Base-by-base conservation (phyloP, 2,888 invertebrate genomes). In the Protonemura montana region DNA sequence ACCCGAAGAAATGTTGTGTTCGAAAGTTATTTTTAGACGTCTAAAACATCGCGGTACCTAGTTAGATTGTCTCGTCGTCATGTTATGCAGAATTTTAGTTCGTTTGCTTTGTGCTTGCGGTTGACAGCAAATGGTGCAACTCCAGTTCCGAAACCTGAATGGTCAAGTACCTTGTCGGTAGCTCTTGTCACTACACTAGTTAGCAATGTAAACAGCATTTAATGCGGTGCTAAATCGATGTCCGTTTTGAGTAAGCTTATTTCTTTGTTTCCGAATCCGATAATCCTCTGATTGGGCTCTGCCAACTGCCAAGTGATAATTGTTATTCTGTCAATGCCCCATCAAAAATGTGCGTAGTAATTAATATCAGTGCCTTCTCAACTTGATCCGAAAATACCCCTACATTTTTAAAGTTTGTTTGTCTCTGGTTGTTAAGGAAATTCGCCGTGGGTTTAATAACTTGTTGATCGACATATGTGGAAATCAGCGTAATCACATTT, bases 21-120 rank as follows among this genome's bases (percentile, higher is more conserved):
- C 59, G 42, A 7, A 84, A n/a, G 35, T 27, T 78, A 85, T 81
- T 81, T 85, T 78, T 85, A 80, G 85, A 78, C 25, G 21, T 42
- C 28, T 29, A 82, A 28, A 42, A 26, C 28, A 27, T 26, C 78
- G 78, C 28, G 28, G 26, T 27, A 78, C 78, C 28, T 78, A 28
- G 78, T 78, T 78, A 28, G 78, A 78, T 78, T 78, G 78, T 78
- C 27, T 78, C 26, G 26, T 28, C 78, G 10, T 78, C 27, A 7
- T 78, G 78, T 78, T 78, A 27, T 78, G 2, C 27, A 78, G 78
- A 78, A 26, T 78, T 26, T 78, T 26, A 78, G 3, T 26, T 78
- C 78, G 2, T 78, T 78, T 10, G 78, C 78, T 78, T 26, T 26
- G 26, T 27, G 78, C 28, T 78, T 6, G 26, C 13, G 21, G 13